phyloP scores from a whole-genome alignment of 2,888 invertebrate species.

The Tetranychus truncatus region DNA sequence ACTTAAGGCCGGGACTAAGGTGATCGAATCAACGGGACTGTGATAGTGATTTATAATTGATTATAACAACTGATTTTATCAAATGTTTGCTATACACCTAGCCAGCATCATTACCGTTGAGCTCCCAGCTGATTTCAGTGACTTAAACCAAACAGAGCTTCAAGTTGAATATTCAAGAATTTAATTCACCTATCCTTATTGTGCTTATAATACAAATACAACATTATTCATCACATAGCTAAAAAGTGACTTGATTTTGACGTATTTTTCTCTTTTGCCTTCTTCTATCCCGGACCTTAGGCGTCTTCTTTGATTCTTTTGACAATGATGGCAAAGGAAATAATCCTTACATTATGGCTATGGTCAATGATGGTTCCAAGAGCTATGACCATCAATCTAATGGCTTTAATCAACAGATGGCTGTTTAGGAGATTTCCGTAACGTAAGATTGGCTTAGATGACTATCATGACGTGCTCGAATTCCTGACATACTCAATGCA shows the following conservation, averaged over 20 bases:
- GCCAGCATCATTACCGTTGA: too few relatives aligned
- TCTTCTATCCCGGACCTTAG: too few relatives aligned
- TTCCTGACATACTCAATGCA: slow-evolving; percentile 69
- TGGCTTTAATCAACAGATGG: slow-evolving; percentile 67
- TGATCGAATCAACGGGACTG: not conserved
- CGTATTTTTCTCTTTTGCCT: too few relatives aligned
- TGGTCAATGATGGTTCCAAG: slow-evolving; percentile 81
- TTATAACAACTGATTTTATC: too few relatives aligned
- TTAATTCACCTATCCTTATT: too few relatives aligned
- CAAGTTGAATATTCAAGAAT: too few relatives aligned
- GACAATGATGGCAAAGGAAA: slow-evolving; percentile 35
- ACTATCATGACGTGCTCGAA: slow-evolving; percentile 90
- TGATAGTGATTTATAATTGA: not conserved
- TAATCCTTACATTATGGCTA: slow-evolving; percentile 64
- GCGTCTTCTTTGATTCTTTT: slow-evolving; percentile 89
- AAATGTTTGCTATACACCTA: too few relatives aligned
- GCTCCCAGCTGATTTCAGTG: too few relatives aligned
- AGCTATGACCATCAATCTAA: slow-evolving; percentile 86
- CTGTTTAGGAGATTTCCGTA: slow-evolving; percentile 86
- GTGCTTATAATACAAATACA: too few relatives aligned
- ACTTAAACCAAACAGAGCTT: too few relatives aligned
- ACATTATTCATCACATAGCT: too few relatives aligned
- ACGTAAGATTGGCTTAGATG: slow-evolving; percentile 55
- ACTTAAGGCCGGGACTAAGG: not conserved
- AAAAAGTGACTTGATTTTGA: too few relatives aligned